Evolutionary conservation across 2,888 invertebrate genomes (phyloP).

Genomic region (Scaptomyza parva): DNA sequence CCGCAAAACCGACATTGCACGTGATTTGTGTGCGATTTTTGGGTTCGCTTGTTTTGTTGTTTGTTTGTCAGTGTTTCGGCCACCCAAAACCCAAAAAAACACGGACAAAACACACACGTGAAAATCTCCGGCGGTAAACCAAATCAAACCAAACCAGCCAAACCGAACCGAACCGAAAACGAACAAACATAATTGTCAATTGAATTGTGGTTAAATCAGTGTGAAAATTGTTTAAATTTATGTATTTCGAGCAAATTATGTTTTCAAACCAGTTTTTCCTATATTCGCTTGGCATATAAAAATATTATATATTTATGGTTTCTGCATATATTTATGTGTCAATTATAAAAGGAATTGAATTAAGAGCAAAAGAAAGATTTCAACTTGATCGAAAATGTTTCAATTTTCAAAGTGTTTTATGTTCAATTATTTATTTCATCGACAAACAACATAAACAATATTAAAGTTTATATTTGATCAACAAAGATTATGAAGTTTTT

Average conservation of each 20-base stretch:
- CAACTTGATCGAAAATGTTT: no score
- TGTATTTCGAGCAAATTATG: no score
- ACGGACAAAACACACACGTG: constrained; percentile 30
- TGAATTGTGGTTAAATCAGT: constrained; percentile 69
- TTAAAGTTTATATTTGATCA: no score
- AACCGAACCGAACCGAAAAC: no score
- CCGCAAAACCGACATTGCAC: constrained; percentile 66
- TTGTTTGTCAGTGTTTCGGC: constrained; percentile 22
- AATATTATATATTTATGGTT: background rate
- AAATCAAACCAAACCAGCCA: constrained; percentile 17
- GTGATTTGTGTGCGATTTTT: constrained; percentile 70
- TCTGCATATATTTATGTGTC: constrained; percentile 20
- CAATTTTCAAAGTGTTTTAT: no score
- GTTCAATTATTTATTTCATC: no score
- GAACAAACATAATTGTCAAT: constrained; percentile 49
- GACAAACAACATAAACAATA: no score
- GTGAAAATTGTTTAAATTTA: constrained; percentile 42
- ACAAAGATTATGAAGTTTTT: background rate
- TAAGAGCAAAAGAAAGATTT: no score
- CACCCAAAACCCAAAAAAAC: constrained; percentile 18
- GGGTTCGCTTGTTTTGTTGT: background rate
- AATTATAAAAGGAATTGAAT: constrained; percentile 28
- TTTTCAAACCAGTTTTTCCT: background rate
- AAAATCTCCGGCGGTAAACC: constrained; percentile 14
- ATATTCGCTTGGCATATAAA: background rate